Conservation (phyloP, 2,797 vertebrate species). For the Myripristis jacobus region DNA sequence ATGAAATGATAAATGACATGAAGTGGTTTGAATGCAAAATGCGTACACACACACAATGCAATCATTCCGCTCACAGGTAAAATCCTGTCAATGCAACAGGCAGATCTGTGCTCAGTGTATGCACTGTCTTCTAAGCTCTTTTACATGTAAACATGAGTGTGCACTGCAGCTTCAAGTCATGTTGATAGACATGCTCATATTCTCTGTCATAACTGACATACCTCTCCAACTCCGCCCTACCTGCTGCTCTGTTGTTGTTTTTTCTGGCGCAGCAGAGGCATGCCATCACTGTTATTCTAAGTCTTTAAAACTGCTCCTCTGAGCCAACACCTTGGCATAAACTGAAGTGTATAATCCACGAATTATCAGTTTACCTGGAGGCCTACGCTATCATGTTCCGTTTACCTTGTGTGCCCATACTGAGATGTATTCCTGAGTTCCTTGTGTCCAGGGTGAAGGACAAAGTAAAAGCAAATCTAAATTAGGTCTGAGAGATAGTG, state of each 20-base stretch:
- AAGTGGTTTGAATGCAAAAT: not conserved
- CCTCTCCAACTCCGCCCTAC: conserved; percentile 62
- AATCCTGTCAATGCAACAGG: conserved; percentile 7
- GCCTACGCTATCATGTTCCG: not conserved
- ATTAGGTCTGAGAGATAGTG: not conserved
- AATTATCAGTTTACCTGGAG: conserved; percentile 1
- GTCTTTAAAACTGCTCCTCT: conserved; percentile 21
- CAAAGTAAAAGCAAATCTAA: not conserved
- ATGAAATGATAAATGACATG: conserved; percentile 1
- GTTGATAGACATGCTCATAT: conserved; percentile 49
- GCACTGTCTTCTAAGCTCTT: not conserved
- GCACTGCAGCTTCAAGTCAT: conserved; percentile 30
- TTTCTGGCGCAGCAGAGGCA: conserved; percentile 50
- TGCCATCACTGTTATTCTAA: conserved; percentile 32
- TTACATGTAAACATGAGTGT: conserved; percentile 7
- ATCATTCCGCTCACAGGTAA: not conserved
- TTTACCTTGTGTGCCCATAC: conserved; percentile 21
- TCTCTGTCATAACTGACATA: conserved; percentile 72
- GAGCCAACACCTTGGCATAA: conserved; percentile 30
- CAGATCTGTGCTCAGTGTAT: not conserved
- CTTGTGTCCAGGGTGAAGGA: conserved; percentile 10
- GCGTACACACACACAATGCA: not conserved
- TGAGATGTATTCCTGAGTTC: not conserved
- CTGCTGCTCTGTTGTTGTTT: conserved; percentile 49
- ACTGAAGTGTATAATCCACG: conserved; percentile 13